phyloP scores from a whole-genome alignment of 2,113 vertebrate genomes.

The Tupaia chinensis region DNA sequence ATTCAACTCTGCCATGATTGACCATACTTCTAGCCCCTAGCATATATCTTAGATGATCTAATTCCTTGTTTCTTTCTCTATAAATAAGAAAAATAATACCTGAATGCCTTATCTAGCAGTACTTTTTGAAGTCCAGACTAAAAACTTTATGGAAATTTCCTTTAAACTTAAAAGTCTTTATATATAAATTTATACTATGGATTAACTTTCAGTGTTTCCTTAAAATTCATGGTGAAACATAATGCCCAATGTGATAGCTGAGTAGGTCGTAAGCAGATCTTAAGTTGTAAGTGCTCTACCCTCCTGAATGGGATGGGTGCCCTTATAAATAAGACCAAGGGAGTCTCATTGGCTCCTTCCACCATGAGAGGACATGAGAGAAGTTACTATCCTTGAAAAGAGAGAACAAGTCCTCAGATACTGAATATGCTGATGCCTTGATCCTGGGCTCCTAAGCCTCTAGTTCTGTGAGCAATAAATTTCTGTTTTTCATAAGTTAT shows the following conservation, averaged over 20 bases:
- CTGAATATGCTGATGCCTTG: too few relatives aligned
- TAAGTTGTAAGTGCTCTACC: not conserved
- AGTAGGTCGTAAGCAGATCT: too few relatives aligned
- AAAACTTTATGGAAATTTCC: not conserved
- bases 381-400: not conserved
- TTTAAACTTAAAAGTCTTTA: not conserved
- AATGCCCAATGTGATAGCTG: not conserved
- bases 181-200: not conserved
- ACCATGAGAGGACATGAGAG: fast-evolving
- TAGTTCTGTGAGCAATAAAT: not conserved
- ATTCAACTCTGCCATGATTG: not conserved
- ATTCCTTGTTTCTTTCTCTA: not conserved
- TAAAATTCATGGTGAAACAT: not conserved
- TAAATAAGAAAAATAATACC: not conserved
- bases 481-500: not conserved
- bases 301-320: not conserved
- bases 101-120: not conserved
- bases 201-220: not conserved
- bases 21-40: not conserved
- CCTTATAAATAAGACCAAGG: not conserved
- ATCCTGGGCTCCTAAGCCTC: fast-evolving
- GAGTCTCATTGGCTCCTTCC: not conserved
- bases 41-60: not conserved
- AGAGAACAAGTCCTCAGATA: not conserved
- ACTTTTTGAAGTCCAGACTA: not conserved